These are phyloP conservation scores for Rousettus madagascariensis DNA, from an alignment of 2,797 vertebrate species.

Conservation along the genomic window DNA sequence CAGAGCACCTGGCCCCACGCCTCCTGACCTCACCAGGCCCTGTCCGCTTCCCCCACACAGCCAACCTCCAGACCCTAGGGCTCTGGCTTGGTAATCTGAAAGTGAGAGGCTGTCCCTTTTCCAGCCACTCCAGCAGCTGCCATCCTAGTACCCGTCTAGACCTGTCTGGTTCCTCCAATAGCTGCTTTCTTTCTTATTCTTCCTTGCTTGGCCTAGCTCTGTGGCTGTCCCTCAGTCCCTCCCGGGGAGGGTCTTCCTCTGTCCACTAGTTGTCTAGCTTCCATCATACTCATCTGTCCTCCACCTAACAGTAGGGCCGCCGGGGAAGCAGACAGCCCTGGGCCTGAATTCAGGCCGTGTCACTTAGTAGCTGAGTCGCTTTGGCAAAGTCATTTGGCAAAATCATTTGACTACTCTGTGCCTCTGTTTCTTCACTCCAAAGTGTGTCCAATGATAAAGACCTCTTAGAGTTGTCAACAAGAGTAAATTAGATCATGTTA, in stretches of 20 bases:
- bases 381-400: background rate
- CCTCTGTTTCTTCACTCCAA: background rate
- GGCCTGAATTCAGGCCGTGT: background rate
- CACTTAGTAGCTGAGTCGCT: background rate
- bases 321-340: background rate
- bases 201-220: background rate
- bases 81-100: background rate
- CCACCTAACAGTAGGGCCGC: background rate
- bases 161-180: background rate
- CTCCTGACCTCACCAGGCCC: background rate
- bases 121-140: background rate
- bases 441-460: background rate
- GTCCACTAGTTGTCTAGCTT: background rate
- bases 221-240: background rate
- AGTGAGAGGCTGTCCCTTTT: background rate
- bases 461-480: background rate
- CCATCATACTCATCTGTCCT: background rate
- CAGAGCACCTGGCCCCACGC: background rate
- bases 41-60: accelerated
- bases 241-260: background rate
- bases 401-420: background rate
- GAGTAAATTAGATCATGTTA: background rate
- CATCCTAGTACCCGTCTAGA: background rate
- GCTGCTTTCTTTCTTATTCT: background rate
- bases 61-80: background rate